Conservation (phyloP, 2,888 invertebrate species). For the Thymelicus sylvestris region DNA sequence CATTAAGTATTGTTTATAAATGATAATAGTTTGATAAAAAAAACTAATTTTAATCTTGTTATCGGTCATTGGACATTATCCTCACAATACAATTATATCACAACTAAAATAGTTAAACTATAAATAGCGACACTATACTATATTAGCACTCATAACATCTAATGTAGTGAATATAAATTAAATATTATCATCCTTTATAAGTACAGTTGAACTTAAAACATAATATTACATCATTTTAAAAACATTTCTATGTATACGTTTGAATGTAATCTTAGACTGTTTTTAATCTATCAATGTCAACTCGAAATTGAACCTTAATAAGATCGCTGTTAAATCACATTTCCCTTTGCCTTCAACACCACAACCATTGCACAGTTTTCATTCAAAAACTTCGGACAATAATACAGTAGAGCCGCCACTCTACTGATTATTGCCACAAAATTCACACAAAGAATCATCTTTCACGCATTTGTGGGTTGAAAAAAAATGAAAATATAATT, state of each 20-base stretch:
- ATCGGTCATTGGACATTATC: background rate
- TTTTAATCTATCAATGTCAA: no score
- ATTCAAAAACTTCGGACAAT: constrained; percentile 48
- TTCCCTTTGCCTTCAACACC: constrained; percentile 22
- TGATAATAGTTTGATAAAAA: background rate
- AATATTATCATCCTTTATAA: no score
- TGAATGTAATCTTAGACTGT: no score
- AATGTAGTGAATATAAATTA: background rate
- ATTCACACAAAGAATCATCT: constrained; percentile 48
- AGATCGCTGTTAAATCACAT: constrained; percentile 4
- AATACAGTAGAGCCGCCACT: constrained; percentile 74
- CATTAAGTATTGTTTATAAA: background rate
- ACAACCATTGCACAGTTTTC: constrained; percentile 7
- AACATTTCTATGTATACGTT: no score
- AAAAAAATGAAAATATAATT: constrained; percentile 43
- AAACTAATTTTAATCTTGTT: background rate
- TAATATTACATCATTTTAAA: no score
- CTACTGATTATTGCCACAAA: constrained; percentile 55
- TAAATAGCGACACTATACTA: background rate
- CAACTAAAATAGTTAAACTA: constrained; percentile 1
- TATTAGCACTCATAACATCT: background rate
- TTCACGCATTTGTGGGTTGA: constrained; percentile 48
- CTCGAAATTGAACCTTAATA: background rate
- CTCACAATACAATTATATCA: background rate
- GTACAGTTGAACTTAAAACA: no score